Conservation (phyloP, 2,888 invertebrate genomes). For the Odontomyia ornata region DNA sequence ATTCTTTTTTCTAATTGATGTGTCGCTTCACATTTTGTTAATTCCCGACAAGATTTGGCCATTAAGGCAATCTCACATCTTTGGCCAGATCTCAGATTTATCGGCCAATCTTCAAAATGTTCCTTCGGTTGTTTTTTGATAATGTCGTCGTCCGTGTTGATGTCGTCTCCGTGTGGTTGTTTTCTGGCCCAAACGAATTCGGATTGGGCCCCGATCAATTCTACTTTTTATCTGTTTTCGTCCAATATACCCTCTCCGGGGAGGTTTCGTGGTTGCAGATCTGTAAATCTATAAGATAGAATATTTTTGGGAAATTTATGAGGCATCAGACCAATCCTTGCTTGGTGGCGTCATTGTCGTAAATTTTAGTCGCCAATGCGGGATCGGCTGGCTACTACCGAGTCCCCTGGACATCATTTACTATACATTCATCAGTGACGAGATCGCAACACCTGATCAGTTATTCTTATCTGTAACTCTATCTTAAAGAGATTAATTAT, state of each 20-base stretch:
- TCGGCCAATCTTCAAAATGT: constrained; percentile 37
- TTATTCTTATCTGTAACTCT: background rate
- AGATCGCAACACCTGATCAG: constrained; percentile 41
- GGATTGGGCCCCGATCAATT: constrained; percentile 4
- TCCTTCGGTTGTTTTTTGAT: constrained; percentile 43
- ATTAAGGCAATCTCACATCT: constrained; percentile 71
- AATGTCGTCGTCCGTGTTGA: constrained; percentile 26
- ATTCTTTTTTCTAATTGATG: constrained; percentile 69
- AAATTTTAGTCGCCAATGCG: constrained; percentile 35
- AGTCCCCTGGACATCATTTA: constrained; percentile 13
- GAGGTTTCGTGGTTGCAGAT: constrained; percentile 37
- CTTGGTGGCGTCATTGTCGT: constrained; percentile 39
- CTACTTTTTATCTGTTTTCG: background rate
- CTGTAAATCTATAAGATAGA: constrained; percentile 38
- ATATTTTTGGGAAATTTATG: constrained; percentile 39
- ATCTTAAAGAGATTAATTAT: constrained; percentile 16
- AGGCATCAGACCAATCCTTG: background rate
- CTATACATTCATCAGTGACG: constrained; percentile 20
- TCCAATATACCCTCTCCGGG: background rate
- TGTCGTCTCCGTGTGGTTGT: constrained; percentile 5
- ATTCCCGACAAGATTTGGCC: constrained; percentile 76
- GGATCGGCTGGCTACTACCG: background rate
- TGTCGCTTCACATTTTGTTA: constrained; percentile 75
- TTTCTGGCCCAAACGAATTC: constrained; percentile 16
- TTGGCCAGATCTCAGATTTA: constrained; percentile 53